A percentile compares a stretch with the other conserved stretches of the same genome.
phyloP scores from a whole-genome alignment of 2,797 vertebrate genomes.

The Lycodopsis pacificus region DNA sequence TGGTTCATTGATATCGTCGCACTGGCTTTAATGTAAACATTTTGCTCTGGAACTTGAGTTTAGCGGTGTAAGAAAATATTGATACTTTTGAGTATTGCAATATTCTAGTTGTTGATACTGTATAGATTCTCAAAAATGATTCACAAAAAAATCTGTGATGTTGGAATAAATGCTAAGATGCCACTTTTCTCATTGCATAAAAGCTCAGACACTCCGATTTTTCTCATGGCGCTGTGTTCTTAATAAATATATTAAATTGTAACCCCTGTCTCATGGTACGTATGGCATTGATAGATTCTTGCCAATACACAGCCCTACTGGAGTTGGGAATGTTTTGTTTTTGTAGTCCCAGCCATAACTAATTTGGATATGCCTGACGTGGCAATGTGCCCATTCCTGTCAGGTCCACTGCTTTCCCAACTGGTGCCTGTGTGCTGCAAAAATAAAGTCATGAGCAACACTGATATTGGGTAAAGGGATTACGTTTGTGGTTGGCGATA shows the following conservation, averaged over 20 bases:
- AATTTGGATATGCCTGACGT: background rate
- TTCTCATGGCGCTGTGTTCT: background rate
- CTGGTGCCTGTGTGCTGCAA: background rate
- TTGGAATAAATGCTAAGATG: background rate
- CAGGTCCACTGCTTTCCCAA: background rate
- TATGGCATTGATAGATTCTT: background rate
- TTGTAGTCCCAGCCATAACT: background rate
- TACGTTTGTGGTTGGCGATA: background rate
- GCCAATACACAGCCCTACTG: background rate
- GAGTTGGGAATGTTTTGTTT: background rate
- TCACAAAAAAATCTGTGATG: background rate
- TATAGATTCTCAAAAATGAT: background rate
- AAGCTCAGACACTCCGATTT: background rate
- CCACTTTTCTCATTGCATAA: background rate
- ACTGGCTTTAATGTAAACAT: background rate
- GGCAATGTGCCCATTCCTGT: background rate
- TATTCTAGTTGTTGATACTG: background rate
- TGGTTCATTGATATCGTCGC: slow-evolving; percentile 8
- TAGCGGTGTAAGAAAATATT: too few species aligned
- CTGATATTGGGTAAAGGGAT: background rate
- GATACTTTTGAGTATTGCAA: too few species aligned
- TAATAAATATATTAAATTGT: background rate
- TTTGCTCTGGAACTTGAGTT: background rate
- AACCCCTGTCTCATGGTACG: background rate
- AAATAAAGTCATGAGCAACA: background rate